Conservation (phyloP, 2,113 vertebrate species). For the Gasterosteus aculeatus region DNA sequence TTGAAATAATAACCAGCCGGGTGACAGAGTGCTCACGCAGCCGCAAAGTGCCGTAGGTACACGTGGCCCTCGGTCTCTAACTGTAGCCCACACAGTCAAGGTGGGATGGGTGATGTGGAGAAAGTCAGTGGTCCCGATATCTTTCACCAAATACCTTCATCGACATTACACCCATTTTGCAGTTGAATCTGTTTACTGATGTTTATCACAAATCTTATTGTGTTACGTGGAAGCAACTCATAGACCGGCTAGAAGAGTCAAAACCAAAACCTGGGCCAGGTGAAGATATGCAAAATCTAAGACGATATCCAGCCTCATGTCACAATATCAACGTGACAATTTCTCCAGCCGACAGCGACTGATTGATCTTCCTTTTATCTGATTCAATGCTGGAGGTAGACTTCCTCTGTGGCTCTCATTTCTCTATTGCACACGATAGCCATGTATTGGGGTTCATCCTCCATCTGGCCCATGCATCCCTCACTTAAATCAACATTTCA, state of each 20-base stretch:
- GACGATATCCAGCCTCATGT: neutral
- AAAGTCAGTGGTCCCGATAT: neutral
- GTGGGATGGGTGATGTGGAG: neutral
- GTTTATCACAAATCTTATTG: no score
- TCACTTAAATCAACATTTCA: neutral
- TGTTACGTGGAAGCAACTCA: no score
- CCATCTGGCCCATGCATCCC: neutral
- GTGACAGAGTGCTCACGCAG: conserved; percentile 12
- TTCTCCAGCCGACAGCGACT: neutral
- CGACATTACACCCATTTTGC: no score
- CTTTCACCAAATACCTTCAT: neutral
- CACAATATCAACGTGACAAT: neutral
- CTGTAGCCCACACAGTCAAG: no score
- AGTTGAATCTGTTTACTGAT: no score
- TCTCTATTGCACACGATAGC: conserved; percentile 2
- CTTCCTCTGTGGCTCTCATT: neutral
- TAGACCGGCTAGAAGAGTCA: no score
- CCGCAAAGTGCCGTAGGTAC: no score
- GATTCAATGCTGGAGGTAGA: conserved; percentile 6
- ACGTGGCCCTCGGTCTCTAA: no score
- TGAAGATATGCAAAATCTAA: neutral
- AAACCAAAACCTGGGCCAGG: neutral
- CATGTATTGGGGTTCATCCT: conserved; percentile 10
- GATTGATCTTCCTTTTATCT: conserved; percentile 23
- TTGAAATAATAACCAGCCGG: conserved; percentile 39